Evolutionary conservation across 2,797 vertebrate genomes (phyloP).

Genomic region (Pipistrellus kuhlii): DNA sequence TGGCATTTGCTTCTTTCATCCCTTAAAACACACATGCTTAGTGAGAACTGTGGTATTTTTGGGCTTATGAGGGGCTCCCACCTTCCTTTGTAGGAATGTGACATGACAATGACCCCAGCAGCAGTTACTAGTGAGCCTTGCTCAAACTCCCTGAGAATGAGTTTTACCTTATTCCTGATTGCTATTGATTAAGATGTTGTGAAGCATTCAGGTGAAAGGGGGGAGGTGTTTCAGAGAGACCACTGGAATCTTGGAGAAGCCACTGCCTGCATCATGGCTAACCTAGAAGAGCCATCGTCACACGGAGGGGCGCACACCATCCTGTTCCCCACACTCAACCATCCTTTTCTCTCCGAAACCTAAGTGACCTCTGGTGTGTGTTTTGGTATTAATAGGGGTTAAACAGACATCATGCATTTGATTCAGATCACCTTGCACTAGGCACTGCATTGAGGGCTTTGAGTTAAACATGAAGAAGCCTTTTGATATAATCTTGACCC

Average conservation of each 20-base stretch:
- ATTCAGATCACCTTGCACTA: not conserved
- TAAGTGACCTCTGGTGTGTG: not conserved
- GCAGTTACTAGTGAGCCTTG: not conserved
- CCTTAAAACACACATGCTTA: not conserved
- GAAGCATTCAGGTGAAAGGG: not conserved
- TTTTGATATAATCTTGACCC: not conserved
- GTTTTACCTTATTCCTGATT: not conserved
- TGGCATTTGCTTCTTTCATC: not conserved
- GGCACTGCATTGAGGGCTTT: not conserved
- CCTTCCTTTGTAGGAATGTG: not conserved
- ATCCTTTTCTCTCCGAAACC: not conserved
- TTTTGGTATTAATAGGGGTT: not conserved
- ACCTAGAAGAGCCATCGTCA: not conserved
- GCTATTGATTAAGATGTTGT: not conserved
- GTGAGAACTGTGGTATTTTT: not conserved
- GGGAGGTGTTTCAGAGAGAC: not conserved
- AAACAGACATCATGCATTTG: not conserved
- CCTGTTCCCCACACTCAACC: fast-evolving
- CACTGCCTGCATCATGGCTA: fast-evolving
- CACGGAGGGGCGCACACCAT: fast-evolving
- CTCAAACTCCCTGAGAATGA: not conserved
- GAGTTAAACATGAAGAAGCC: not conserved
- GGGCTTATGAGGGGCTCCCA: not conserved
- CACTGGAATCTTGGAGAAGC: not conserved
- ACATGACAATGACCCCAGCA: not conserved